Evolutionary conservation across 1,140 invertebrate species (phyloP).

Genomic region (Heliconius eleuchia): DNA sequence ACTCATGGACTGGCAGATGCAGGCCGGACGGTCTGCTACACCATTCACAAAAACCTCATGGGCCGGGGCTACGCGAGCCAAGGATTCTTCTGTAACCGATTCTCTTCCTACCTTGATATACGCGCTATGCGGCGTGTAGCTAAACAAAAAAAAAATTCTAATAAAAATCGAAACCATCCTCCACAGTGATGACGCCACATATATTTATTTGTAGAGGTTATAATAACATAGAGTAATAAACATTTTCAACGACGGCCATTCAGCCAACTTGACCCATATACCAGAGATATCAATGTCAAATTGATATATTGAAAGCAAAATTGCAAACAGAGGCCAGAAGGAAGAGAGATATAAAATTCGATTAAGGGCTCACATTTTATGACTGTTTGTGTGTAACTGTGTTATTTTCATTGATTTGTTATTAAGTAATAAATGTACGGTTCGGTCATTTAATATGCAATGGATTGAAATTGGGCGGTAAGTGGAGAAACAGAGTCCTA

Average conservation of each 20-base stretch:
- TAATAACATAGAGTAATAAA: slow-evolving; percentile 19
- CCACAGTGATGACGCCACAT: background rate
- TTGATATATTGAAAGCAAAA: slow-evolving; percentile 42
- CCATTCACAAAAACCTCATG: too few species aligned
- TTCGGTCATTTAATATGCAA: too few species aligned
- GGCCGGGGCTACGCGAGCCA: too few species aligned
- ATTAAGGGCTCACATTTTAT: slow-evolving; percentile 29
- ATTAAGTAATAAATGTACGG: background rate
- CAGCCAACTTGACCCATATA: slow-evolving; percentile 39
- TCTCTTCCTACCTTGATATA: too few species aligned
- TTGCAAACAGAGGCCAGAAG: slow-evolving; percentile 39
- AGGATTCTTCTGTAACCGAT: too few species aligned
- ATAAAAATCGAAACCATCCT: too few species aligned
- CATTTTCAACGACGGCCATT: slow-evolving; percentile 5
- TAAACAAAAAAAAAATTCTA: too few species aligned
- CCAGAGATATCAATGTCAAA: slow-evolving; percentile 42
- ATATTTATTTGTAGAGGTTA: background rate
- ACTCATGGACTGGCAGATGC: too few species aligned
- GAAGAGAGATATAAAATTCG: slow-evolving; percentile 35
- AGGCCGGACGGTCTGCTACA: too few species aligned
- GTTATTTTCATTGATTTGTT: background rate
- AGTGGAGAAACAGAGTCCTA: too few species aligned
- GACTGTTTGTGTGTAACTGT: slow-evolving; percentile 3
- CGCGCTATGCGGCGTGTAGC: too few species aligned
- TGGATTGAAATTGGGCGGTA: too few species aligned